Evolutionary conservation across 2,797 vertebrate genomes (phyloP).

Genomic region (Strix occidentalis): DNA sequence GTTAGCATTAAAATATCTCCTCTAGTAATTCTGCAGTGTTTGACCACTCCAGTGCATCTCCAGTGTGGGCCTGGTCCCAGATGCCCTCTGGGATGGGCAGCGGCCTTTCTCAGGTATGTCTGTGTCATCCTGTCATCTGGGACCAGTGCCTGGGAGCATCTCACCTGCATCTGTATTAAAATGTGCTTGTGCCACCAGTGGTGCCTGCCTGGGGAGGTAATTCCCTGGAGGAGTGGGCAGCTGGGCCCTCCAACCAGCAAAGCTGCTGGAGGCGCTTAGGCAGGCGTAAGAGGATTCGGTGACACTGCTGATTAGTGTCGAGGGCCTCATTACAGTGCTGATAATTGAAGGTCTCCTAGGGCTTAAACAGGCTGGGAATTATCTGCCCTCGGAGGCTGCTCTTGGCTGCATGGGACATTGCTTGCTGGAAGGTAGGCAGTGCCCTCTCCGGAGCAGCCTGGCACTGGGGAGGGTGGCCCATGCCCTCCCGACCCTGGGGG

Average conservation of each 20-base stretch:
- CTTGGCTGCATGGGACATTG: background rate
- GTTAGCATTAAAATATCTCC: background rate
- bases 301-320: constrained; percentile 30
- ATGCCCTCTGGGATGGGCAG: background rate
- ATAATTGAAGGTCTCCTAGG: constrained; percentile 36
- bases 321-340: background rate
- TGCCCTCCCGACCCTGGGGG: background rate
- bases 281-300: constrained; percentile 33
- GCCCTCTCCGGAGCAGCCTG: background rate
- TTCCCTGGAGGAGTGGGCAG: constrained; percentile 31
- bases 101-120: background rate
- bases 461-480: background rate
- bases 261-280: constrained; percentile 53
- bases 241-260: constrained; percentile 4
- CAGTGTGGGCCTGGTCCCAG: background rate
- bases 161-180: background rate
- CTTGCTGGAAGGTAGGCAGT: constrained; percentile 52
- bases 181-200: background rate
- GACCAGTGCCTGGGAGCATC: background rate
- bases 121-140: background rate
- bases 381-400: background rate
- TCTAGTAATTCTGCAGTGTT: background rate
- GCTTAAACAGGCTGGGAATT: constrained; percentile 19
- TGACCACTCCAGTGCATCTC: background rate
- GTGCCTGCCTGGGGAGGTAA: background rate